Percentiles rank a stretch among this genome's conserved stretches.
Conservation (phyloP, 2,888 invertebrate species). For the Ramazzottius varieornatus region DNA sequence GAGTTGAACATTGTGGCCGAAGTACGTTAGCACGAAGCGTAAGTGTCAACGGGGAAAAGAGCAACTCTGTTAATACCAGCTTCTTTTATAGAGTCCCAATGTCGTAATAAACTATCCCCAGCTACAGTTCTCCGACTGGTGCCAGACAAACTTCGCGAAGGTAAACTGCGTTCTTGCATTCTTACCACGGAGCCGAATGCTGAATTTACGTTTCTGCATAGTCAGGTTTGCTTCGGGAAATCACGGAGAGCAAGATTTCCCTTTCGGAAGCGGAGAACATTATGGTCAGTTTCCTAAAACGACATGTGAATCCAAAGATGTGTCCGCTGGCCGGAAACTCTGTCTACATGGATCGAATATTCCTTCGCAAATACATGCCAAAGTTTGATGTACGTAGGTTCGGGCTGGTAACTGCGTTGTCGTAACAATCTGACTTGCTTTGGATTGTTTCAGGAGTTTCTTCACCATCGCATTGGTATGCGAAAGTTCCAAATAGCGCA, state of each 20-base stretch:
- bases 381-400: slow-evolving; percentile 34
- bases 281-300: slow-evolving; percentile 41
- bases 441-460: background rate
- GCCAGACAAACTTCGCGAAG: slow-evolving; percentile 44
- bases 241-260: slow-evolving; percentile 37
- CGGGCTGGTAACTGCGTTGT: background rate
- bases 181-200: background rate
- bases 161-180: slow-evolving; percentile 25
- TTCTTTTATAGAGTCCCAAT: slow-evolving; percentile 36
- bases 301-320: slow-evolving; percentile 19
- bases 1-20: slow-evolving; percentile 45
- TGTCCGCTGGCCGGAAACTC: slow-evolving; percentile 49
- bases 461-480: background rate
- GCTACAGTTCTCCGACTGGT: slow-evolving; percentile 56
- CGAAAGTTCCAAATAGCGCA: background rate
- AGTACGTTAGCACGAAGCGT: too few relatives aligned
- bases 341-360: slow-evolving; percentile 56
- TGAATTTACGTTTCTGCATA: slow-evolving; percentile 21
- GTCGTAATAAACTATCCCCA: slow-evolving; percentile 51
- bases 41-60: too few relatives aligned
- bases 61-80: too few relatives aligned
- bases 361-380: slow-evolving; percentile 58
- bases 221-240: slow-evolving; percentile 52
- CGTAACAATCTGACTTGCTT: background rate
- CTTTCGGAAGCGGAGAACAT: slow-evolving; percentile 39